A percentile compares a stretch with the other conserved stretches of the same genome.
These are phyloP conservation scores for Xestia ashworthii DNA, from an alignment of 2,888 invertebrate genomes.

Conservation along the genomic window DNA sequence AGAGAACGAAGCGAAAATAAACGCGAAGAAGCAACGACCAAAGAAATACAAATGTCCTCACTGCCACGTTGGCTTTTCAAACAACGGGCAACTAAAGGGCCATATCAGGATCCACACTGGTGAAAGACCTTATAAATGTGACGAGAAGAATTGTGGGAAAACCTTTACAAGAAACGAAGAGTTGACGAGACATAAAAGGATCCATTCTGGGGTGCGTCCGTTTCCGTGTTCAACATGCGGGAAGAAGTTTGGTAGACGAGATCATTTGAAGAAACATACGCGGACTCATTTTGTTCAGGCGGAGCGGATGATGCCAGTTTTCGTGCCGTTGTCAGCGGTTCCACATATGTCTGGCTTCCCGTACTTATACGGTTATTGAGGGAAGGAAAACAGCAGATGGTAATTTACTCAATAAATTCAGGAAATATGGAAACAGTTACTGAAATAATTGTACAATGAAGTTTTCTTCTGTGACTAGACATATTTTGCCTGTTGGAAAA, in stretches of 20 bases:
- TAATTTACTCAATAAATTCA: conserved; percentile 42
- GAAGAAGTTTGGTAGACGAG: conserved; percentile 97
- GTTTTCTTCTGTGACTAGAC: neutral
- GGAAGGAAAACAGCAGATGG: neutral
- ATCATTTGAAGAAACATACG: conserved; percentile 98
- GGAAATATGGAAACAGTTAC: conserved; percentile 36
- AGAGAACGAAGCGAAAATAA: conserved; percentile 93
- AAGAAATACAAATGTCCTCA: conserved; percentile 98
- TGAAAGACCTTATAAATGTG: conserved; percentile 97
- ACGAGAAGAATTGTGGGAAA: conserved; percentile 96
- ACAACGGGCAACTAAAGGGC: conserved; percentile 97
- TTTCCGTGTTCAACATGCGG: conserved; percentile 97
- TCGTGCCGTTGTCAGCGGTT: conserved; percentile 90
- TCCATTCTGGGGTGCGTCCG: conserved; percentile 96
- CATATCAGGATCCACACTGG: conserved; percentile 98
- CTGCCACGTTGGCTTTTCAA: conserved; percentile 97
- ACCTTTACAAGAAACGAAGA: conserved; percentile 98
- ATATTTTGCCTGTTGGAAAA: neutral
- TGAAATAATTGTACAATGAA: neutral
- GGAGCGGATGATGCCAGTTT: conserved; percentile 91
- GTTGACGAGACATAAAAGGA: conserved; percentile 96
- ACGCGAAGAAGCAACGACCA: conserved; percentile 94
- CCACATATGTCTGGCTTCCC: conserved; percentile 83
- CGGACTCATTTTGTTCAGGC: conserved; percentile 94
- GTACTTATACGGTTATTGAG: conserved; percentile 91